Evolutionary conservation across 1,140 invertebrate genomes (phyloP).

Genomic region (Rhagoletis pomonella): DNA sequence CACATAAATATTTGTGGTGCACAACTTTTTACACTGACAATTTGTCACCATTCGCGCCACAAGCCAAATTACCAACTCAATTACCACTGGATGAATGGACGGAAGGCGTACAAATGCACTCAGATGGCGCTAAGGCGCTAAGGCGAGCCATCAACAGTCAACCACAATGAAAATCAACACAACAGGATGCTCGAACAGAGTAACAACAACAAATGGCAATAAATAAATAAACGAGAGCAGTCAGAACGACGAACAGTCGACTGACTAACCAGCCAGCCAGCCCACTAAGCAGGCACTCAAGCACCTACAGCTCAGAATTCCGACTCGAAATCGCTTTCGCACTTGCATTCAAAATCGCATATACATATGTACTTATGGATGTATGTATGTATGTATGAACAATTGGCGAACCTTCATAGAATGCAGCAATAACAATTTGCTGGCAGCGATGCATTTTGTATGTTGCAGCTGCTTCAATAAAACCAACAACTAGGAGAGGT

Average conservation of each 20-base stretch:
- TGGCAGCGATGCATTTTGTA: constrained; percentile 35
- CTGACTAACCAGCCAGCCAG: background rate
- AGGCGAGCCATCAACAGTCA: constrained; percentile 35
- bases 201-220: constrained; percentile 27
- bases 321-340: background rate
- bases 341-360: constrained; percentile 1
- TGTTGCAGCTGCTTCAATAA: background rate
- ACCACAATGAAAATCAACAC: constrained; percentile 19
- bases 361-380: background rate
- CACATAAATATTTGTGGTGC: constrained; percentile 31
- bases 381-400: too few species aligned
- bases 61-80: constrained; percentile 49
- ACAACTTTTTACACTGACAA: constrained; percentile 29
- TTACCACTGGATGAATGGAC: constrained; percentile 31
- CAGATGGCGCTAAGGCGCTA: constrained; percentile 44
- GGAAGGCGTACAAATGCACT: constrained; percentile 18
- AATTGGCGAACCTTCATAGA: constrained; percentile 19
- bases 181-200: constrained; percentile 13
- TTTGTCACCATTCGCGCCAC: constrained; percentile 40
- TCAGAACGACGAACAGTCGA: background rate
- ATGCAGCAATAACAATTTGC: constrained; percentile 42
- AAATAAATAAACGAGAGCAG: constrained; percentile 43
- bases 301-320: constrained; percentile 8
- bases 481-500: background rate
- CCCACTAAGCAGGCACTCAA: background rate